phyloP scores from a whole-genome alignment of 2,888 invertebrate species.

The Conchocele bisecta region DNA sequence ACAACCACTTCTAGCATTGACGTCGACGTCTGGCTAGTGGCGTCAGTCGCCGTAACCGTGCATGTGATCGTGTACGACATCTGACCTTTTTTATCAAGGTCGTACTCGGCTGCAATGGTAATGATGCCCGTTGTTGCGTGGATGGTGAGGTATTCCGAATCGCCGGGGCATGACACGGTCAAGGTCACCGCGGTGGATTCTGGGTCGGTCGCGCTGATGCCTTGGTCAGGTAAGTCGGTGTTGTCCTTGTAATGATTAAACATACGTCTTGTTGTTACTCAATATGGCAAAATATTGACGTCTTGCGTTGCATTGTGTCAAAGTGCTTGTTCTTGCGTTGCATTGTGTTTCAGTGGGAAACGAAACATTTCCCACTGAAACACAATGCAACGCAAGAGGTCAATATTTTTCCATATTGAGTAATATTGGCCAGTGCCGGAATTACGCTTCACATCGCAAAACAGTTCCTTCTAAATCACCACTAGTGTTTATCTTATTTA shows the following conservation, averaged over 20 bases:
- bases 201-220: constrained; percentile 40
- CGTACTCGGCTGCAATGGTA: constrained; percentile 41
- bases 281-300: too few relatives aligned
- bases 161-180: constrained; percentile 16
- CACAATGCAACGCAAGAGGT: too few relatives aligned
- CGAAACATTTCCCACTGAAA: too few relatives aligned
- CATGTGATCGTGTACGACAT: constrained; percentile 44
- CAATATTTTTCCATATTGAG: too few relatives aligned
- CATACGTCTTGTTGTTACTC: too few relatives aligned
- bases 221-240: constrained; percentile 27
- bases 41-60: constrained; percentile 40
- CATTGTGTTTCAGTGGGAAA: too few relatives aligned
- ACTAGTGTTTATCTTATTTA: too few relatives aligned
- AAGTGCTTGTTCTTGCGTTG: too few relatives aligned
- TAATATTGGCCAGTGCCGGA: too few relatives aligned
- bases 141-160: constrained; percentile 38
- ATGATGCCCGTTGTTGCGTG: constrained; percentile 33
- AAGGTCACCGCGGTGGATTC: constrained; percentile 39
- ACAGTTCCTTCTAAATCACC: too few relatives aligned
- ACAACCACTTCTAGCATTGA: constrained; percentile 32
- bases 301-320: too few relatives aligned
- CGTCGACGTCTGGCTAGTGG: constrained; percentile 37
- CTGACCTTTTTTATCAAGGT: constrained; percentile 24
- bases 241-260: constrained; percentile 28
- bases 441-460: too few relatives aligned